Conservation (phyloP, 2,888 invertebrate species). For the Eristalis pertinax region DNA sequence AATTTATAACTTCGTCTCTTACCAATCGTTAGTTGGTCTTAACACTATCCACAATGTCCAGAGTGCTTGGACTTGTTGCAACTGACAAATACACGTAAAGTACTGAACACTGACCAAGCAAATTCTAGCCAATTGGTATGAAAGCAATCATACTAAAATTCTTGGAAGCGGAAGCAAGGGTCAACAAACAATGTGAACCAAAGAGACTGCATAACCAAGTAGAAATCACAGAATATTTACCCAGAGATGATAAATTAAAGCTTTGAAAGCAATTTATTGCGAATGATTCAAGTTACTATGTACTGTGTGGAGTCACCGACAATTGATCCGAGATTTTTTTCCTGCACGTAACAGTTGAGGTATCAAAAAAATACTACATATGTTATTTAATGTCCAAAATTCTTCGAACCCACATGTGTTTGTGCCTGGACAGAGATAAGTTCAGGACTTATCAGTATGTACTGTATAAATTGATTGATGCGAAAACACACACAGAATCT, state of each 20-base stretch:
- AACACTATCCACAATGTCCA: too few species aligned
- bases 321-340: not conserved
- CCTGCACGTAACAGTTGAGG: not conserved
- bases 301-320: not conserved
- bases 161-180: constrained; percentile 4
- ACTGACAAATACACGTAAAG: not conserved
- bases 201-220: not conserved
- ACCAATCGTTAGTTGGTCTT: too few species aligned
- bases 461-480: not conserved
- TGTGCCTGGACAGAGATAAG: not conserved
- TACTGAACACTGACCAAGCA: not conserved
- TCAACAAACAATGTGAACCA: not conserved
- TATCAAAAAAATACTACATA: not conserved
- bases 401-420: not conserved
- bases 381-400: not conserved
- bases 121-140: not conserved
- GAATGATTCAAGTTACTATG: not conserved
- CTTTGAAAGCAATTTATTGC: not conserved
- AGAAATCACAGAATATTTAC: not conserved
- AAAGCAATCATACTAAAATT: not conserved
- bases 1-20: not conserved
- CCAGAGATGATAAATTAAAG: not conserved
- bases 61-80: too few species aligned
- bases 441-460: not conserved
- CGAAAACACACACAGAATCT: not conserved